Percentiles rank a stretch among this genome's conserved stretches.
Conservation (phyloP, 1,140 invertebrate species). For the Cylas formicarius region DNA sequence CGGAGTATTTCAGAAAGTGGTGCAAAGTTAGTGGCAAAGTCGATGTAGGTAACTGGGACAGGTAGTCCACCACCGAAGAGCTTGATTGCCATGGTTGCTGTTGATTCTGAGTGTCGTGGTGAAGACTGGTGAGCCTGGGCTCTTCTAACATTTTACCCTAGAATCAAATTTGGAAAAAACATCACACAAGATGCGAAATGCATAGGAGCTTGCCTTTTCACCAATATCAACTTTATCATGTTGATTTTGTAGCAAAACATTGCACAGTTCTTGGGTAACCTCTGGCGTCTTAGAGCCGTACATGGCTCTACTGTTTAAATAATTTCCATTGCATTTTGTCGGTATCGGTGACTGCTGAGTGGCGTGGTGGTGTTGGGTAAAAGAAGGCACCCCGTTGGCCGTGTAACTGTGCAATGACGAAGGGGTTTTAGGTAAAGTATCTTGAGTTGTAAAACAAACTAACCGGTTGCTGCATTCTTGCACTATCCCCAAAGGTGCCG, state of each 20-base stretch:
- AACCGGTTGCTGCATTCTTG: not conserved
- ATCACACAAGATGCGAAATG: not conserved
- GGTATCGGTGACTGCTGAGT: slow-evolving; percentile 34
- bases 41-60: slow-evolving; percentile 64
- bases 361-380: slow-evolving; percentile 40
- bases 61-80: slow-evolving; percentile 73
- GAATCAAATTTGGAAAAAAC: not conserved
- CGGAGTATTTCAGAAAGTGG: slow-evolving; percentile 77
- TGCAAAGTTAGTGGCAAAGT: slow-evolving; percentile 71
- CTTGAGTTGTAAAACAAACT: not conserved
- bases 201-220: slow-evolving; percentile 16
- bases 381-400: slow-evolving; percentile 39
- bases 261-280: slow-evolving; percentile 37
- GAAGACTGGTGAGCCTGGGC: no score
- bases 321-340: slow-evolving; percentile 34
- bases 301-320: slow-evolving; percentile 32
- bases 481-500: slow-evolving; percentile 16
- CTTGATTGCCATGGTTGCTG: slow-evolving; percentile 63
- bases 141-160: not conserved
- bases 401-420: slow-evolving; percentile 32
- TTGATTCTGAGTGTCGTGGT: slow-evolving; percentile 14
- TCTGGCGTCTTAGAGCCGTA: slow-evolving; percentile 36
- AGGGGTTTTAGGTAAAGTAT: not conserved
- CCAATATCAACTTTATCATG: no score
- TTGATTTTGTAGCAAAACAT: slow-evolving; percentile 35